A percentile compares a stretch with the other conserved stretches of the same genome.
phyloP scores from a whole-genome alignment of 1,140 invertebrate genomes.

The Elymnias hypermnestra region DNA sequence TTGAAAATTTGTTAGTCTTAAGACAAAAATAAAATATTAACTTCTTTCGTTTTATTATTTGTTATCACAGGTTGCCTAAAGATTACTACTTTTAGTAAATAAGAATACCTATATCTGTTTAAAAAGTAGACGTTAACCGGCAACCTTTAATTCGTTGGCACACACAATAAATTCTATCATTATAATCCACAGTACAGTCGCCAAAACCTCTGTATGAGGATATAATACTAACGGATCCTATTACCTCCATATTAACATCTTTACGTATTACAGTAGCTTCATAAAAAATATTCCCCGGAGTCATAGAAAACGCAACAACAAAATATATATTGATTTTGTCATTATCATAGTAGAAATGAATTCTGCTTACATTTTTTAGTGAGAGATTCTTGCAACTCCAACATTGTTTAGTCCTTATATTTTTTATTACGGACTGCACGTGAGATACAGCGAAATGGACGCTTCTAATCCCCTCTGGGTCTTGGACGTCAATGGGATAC shows the following conservation, averaged over 20 bases:
- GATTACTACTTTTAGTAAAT: too few species aligned
- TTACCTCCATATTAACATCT: slow-evolving; percentile 22
- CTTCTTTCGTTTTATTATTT: too few species aligned
- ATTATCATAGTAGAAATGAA: slow-evolving; percentile 54
- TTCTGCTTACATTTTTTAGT: slow-evolving; percentile 37
- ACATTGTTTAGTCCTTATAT: slow-evolving; percentile 38
- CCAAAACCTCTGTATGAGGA: slow-evolving; percentile 41
- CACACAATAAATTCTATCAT: slow-evolving; percentile 50
- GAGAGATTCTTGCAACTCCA: slow-evolving; percentile 37
- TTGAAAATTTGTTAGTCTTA: too few species aligned
- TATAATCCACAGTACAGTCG: slow-evolving; percentile 34
- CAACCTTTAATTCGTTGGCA: slow-evolving; percentile 36
- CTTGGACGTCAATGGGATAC: slow-evolving; percentile 42
- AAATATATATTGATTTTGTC: slow-evolving; percentile 41
- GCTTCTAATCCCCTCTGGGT: slow-evolving; percentile 42
- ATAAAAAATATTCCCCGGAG: slow-evolving; percentile 42
- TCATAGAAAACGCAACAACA: slow-evolving; percentile 48
- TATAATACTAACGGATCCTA: slow-evolving; percentile 44
- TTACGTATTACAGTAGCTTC: slow-evolving; percentile 43
- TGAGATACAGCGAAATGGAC: slow-evolving; percentile 33
- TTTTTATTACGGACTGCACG: slow-evolving; percentile 31
- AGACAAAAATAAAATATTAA: too few species aligned
- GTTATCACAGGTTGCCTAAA: too few species aligned
- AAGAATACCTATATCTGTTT: too few species aligned
- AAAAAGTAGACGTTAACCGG: slow-evolving; percentile 4